Evolutionary conservation across 1,140 invertebrate species (phyloP), one percentile per base, ranked within the genome.

Genomic region (Patella vulgata): DNA sequence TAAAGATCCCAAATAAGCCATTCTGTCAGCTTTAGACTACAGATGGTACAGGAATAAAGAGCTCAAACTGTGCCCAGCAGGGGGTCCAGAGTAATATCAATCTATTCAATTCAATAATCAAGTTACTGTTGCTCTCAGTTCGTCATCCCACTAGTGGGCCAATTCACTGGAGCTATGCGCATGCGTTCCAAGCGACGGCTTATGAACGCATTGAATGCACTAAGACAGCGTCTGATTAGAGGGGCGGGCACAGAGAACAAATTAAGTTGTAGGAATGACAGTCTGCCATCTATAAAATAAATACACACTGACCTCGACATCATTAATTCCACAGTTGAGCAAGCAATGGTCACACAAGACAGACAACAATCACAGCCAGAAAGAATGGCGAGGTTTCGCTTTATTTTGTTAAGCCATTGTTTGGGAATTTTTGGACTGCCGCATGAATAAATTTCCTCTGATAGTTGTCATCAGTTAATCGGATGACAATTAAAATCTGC

Each of bases 191-290:
- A 28, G 33, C 33, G 30, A 54, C 27, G n/a, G 12, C 17, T 40
- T 19, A 33, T 40, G 58, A 11, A 31, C 25, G n/a, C 19, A 30
- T 58, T 64, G 55, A 64, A 59, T 58, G 60, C 28, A 36, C 33
- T 27, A 55, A 43, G 43, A 39, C 25, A 43, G 44, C 36, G 33
- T 14, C 25, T 64, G 62, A 64, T 64, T 64, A 64, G 44, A 46
- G 54, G 56, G 62, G 62, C 62, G 62, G 55, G 43, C 55, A 36
- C 48, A 28, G 39, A 40, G 27, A 39, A 46, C 23, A 57, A 56
- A 59, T 64, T 59, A 64, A 64, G 62, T 58, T 58, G 62, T 64
- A 51, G 55, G 46, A 42, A 33, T 64, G 62, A 64, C 62, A 64
- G 62, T 19, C 44, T 23, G 53, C 42, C 56, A 43, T 39, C 48